Evolutionary conservation across 1,140 invertebrate genomes (phyloP).

Genomic region (Cyclargus thomasi): DNA sequence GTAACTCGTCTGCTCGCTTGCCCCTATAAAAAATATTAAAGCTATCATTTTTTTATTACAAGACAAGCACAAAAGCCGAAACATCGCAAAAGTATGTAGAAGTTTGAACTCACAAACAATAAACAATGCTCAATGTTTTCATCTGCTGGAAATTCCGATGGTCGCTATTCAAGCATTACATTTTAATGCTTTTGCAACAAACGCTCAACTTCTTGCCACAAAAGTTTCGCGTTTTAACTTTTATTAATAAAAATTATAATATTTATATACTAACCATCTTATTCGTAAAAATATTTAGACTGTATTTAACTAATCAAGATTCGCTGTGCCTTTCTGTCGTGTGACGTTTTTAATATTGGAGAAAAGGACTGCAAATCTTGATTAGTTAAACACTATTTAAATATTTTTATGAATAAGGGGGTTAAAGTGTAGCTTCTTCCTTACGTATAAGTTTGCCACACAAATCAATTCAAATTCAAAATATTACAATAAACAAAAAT

Average conservation of each 20-base stretch:
- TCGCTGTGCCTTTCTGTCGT: no score
- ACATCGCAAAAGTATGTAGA: slow-evolving; percentile 8
- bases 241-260: slow-evolving; percentile 1
- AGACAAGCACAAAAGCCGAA: background rate
- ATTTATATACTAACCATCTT: background rate
- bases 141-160: slow-evolving; percentile 7
- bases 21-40: no score
- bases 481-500: no score
- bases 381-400: no score
- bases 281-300: no score
- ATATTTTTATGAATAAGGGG: no score
- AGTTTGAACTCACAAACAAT: slow-evolving; percentile 2
- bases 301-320: no score
- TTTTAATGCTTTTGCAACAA: slow-evolving; percentile 13
- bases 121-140: slow-evolving; percentile 9
- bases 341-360: no score
- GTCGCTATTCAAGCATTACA: slow-evolving; percentile 4
- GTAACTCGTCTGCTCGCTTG: no score
- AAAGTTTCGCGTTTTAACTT: slow-evolving; percentile 10
- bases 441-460: background rate
- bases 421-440: background rate
- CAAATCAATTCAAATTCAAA: no score
- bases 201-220: slow-evolving; percentile 7
- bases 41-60: no score
- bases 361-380: no score